Percentiles rank a stretch among this genome's conserved stretches.
These are phyloP conservation scores for Piaya cayana DNA, from an alignment of 2,113 vertebrate genomes.

Conservation along the genomic window DNA sequence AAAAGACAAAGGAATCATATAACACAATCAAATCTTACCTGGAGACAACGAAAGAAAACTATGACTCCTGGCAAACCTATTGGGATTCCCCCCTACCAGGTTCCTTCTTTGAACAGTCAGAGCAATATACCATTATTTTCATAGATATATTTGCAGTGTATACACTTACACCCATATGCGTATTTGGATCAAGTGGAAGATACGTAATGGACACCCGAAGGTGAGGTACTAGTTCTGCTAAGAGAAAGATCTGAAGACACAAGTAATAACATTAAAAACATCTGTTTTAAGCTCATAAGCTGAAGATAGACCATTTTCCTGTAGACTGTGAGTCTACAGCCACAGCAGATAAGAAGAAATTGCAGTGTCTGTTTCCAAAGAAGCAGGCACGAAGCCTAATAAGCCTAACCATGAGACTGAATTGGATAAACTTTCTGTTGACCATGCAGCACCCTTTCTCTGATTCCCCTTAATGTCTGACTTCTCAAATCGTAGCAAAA, in stretches of 20 bases:
- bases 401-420: background rate
- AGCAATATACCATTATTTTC: background rate
- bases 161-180: background rate
- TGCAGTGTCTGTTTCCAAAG: background rate
- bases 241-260: background rate
- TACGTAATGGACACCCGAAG: background rate
- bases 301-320: conserved; percentile 3
- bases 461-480: background rate
- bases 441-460: background rate
- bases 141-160: background rate
- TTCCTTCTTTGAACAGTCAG: background rate
- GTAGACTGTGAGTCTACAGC: background rate
- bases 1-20: conserved; percentile 3
- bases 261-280: background rate
- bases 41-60: background rate
- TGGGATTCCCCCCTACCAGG: background rate
- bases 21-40: conserved; percentile 20
- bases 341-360: background rate
- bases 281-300: background rate
- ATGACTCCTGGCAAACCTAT: background rate
- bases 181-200: background rate
- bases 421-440: conserved; percentile 28
- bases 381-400: background rate
- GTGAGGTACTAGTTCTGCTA: background rate
- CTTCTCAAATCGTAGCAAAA: background rate